These are phyloP conservation scores for Sphenopsis melanotis DNA, from an alignment of 2,797 vertebrate genomes.

Conservation along the genomic window DNA sequence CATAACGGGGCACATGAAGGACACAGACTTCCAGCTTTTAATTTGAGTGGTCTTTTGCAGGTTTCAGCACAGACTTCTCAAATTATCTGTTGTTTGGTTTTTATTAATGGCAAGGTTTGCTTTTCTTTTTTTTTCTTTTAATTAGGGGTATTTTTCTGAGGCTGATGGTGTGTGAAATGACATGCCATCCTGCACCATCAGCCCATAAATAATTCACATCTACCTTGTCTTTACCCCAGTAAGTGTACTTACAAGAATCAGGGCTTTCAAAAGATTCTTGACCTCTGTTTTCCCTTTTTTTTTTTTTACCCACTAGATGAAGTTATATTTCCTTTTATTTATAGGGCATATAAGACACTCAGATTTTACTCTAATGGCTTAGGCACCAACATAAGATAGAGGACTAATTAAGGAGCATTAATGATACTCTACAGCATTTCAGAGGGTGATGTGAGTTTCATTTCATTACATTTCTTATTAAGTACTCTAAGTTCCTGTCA, in stretches of 20 bases:
- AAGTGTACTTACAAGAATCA: not conserved
- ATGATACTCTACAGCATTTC: not conserved
- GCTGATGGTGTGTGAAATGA: conserved; percentile 24
- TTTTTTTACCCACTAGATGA: not conserved
- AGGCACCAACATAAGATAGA: not conserved
- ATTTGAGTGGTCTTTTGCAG: not conserved
- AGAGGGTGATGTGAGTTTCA: not conserved
- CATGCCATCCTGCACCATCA: not conserved
- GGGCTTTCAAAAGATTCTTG: not conserved
- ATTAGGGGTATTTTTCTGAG: not conserved
- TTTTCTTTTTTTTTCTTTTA: not conserved
- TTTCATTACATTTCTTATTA: not conserved
- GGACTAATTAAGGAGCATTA: not conserved
- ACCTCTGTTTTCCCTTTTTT: not conserved
- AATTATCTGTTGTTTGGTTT: not conserved
- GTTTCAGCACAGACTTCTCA: not conserved
- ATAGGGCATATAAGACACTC: not conserved
- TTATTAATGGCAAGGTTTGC: not conserved
- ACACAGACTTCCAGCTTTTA: not conserved
- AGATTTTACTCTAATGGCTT: not conserved
- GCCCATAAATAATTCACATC: conserved; percentile 23
- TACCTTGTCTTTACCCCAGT: not conserved
- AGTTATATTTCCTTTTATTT: not conserved
- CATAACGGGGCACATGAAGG: not conserved
- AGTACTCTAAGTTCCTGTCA: not conserved